These are phyloP conservation scores for Desmodus rotundus DNA, from an alignment of 2,113 vertebrate genomes.

Conservation along the genomic window DNA sequence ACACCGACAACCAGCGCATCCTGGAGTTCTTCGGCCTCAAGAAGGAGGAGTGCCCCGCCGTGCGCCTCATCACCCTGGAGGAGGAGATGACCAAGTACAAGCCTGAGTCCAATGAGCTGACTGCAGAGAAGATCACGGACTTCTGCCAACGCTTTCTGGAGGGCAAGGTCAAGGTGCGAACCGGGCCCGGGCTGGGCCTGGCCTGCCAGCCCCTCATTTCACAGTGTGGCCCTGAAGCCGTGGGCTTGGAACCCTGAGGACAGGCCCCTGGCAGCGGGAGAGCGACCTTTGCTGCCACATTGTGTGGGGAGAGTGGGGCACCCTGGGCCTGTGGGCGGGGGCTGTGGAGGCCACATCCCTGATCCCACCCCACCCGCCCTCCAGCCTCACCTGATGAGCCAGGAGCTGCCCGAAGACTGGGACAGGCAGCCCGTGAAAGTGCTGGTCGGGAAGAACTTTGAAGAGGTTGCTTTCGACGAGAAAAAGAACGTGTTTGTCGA, in stretches of 20 bases:
- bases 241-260: neutral
- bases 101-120: slow-evolving; percentile 87
- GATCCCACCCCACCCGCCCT: neutral
- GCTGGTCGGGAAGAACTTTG: slow-evolving; percentile 96
- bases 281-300: accelerated
- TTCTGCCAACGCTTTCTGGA: slow-evolving; percentile 93
- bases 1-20: slow-evolving; percentile 96
- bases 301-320: accelerated
- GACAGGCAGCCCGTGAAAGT: slow-evolving; percentile 93
- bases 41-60: slow-evolving; percentile 96
- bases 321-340: too few relatives aligned
- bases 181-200: accelerated
- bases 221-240: neutral
- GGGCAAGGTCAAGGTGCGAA: slow-evolving; percentile 93
- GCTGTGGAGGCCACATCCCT: accelerated
- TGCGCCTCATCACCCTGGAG: slow-evolving; percentile 96
- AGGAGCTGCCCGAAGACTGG: slow-evolving; percentile 96
- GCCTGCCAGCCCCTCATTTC: accelerated
- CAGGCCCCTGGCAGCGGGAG: neutral
- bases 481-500: slow-evolving; percentile 95
- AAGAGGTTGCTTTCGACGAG: slow-evolving; percentile 92
- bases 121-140: slow-evolving; percentile 86
- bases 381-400: slow-evolving; percentile 98
- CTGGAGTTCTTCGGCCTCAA: slow-evolving; percentile 98
- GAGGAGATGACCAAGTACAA: slow-evolving; percentile 99